phyloP scores from a whole-genome alignment of 2,113 vertebrate genomes.

The Barnardius zonarius region DNA sequence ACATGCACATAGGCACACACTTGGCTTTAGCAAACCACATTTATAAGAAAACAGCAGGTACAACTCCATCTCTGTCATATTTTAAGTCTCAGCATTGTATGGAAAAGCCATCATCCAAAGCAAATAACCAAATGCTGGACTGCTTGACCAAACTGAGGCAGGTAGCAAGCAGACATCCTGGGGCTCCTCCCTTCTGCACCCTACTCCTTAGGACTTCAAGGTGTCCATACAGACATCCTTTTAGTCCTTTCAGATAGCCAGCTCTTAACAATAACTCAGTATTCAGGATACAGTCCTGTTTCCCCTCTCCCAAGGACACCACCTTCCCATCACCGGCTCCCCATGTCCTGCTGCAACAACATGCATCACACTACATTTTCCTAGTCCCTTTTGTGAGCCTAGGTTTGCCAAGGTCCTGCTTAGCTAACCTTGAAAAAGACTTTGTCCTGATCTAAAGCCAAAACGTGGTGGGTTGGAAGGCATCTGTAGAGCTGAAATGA shows the following conservation, averaged over 20 bases:
- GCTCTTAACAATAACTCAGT: background rate
- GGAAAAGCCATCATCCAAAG: background rate
- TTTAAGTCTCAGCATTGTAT: background rate
- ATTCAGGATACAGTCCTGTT: background rate
- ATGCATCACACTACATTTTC: background rate
- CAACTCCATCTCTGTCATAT: background rate
- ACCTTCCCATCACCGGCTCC: background rate
- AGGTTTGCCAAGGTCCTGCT: background rate
- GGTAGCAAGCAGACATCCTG: background rate
- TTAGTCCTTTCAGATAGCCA: background rate
- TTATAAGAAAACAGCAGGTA: background rate
- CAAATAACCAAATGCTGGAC: background rate
- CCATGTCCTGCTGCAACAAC: background rate
- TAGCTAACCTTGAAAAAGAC: background rate
- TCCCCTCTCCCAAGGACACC: background rate
- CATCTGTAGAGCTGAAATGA: background rate
- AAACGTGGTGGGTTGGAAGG: background rate
- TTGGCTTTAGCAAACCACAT: background rate
- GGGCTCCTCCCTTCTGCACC: background rate
- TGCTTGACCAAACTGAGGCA: conserved; percentile 4
- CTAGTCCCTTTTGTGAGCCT: background rate
- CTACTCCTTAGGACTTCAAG: background rate
- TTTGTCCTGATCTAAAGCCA: background rate
- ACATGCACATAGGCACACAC: fast-evolving
- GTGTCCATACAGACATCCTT: background rate